Evolutionary conservation across 2,113 vertebrate species (phyloP).

Genomic region (Rhipidura dahli): DNA sequence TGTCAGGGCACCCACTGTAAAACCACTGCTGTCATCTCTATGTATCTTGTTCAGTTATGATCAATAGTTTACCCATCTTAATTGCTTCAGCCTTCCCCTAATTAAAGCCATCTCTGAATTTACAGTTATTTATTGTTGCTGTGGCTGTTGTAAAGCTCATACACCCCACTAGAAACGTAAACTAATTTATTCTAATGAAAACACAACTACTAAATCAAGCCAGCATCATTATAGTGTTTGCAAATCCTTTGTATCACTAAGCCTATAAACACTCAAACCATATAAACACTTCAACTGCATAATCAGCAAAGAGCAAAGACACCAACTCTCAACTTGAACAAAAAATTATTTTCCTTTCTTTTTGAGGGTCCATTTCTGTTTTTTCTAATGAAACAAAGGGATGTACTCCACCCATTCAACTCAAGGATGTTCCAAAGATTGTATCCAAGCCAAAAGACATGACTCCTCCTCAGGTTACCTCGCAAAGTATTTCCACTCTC

Average conservation of each 20-base stretch:
- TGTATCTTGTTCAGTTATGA: not conserved
- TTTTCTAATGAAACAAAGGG: not conserved
- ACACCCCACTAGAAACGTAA: not conserved
- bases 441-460: not conserved
- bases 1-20: not conserved
- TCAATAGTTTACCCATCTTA: not conserved
- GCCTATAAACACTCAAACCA: not conserved
- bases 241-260: not conserved
- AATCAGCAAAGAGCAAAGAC: not conserved
- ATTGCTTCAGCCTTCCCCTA: not conserved
- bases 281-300: not conserved
- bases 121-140: not conserved
- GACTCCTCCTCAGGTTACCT: not conserved
- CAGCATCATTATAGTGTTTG: not conserved
- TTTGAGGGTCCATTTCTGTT: not conserved
- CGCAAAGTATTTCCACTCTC: not conserved
- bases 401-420: not conserved
- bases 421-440: not conserved
- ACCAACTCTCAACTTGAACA: not conserved
- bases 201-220: not conserved
- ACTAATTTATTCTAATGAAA: not conserved
- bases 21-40: not conserved
- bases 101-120: not conserved
- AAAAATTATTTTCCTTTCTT: not conserved
- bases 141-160: not conserved